These are phyloP conservation scores for Aspidiotus rigidus DNA, from an alignment of 2,888 invertebrate species.

Conservation along the genomic window DNA sequence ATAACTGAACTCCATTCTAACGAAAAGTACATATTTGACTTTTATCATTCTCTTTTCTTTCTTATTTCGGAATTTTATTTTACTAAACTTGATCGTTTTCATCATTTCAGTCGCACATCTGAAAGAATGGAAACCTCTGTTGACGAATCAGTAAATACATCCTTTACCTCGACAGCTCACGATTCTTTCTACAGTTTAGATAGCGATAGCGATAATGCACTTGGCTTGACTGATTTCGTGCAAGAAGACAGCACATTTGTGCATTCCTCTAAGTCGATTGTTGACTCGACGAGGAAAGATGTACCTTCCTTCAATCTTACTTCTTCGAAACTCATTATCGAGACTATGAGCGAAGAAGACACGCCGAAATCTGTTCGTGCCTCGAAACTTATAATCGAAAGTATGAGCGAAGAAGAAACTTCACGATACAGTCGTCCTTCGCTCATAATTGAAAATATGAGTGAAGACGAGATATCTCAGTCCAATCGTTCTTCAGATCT, in stretches of 20 bases:
- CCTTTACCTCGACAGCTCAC: neutral
- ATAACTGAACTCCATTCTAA: no score
- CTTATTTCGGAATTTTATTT: no score
- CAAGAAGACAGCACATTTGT: neutral
- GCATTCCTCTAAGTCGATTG: neutral
- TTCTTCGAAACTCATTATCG: neutral
- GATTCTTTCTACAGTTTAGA: constrained; percentile 28
- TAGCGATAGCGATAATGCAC: constrained; percentile 11
- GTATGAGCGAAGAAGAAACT: constrained; percentile 7
- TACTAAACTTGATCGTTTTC: no score
- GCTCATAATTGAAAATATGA: neutral
- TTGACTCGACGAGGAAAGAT: neutral
- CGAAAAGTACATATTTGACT: no score
- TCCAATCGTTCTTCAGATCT: neutral
- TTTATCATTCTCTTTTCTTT: no score
- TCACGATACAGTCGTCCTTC: neutral
- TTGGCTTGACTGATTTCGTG: neutral
- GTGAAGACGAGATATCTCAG: neutral
- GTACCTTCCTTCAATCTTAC: neutral
- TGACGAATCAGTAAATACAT: constrained; percentile 1
- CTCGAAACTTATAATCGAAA: neutral
- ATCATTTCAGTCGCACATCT: neutral
- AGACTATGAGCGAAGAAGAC: constrained; percentile 26
- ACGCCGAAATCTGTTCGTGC: neutral
- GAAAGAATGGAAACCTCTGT: neutral